Evolutionary conservation across 2,888 invertebrate genomes (phyloP).

Genomic region (Agrotis clavis): DNA sequence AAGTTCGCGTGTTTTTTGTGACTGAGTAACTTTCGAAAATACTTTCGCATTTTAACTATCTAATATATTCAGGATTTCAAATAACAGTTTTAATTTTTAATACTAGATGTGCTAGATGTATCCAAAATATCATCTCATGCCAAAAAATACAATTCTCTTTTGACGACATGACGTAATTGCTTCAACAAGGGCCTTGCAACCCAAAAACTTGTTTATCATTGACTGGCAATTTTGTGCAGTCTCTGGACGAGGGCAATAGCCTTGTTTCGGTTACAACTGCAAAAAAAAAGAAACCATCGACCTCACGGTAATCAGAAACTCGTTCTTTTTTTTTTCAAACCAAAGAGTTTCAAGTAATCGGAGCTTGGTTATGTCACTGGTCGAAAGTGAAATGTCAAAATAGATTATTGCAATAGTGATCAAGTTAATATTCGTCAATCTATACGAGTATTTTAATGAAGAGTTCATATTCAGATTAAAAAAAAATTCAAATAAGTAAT

Average conservation of each 20-base stretch:
- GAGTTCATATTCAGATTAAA: slow-evolving; percentile 1
- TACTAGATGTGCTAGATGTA: background rate
- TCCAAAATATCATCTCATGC: background rate
- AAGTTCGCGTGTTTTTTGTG: background rate
- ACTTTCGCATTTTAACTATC: background rate
- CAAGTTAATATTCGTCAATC: background rate
- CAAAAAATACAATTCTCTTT: background rate
- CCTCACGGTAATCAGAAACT: slow-evolving; percentile 31
- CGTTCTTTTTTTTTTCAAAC: slow-evolving; percentile 36
- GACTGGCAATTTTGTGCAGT: slow-evolving; percentile 46
- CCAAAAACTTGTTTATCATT: slow-evolving; percentile 45
- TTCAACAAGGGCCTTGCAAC: slow-evolving; percentile 23
- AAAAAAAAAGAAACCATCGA: slow-evolving; percentile 52
- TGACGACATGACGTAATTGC: slow-evolving; percentile 6
- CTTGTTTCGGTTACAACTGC: slow-evolving; percentile 46
- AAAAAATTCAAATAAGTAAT: too few species aligned
- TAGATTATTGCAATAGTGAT: slow-evolving; percentile 11
- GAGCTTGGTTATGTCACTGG: slow-evolving; percentile 39
- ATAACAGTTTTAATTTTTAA: slow-evolving; percentile 1
- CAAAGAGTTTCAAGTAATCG: slow-evolving; percentile 36
- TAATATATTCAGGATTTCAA: background rate
- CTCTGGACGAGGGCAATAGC: slow-evolving; percentile 55
- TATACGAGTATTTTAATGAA: background rate
- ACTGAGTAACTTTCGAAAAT: too few species aligned
- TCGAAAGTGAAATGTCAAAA: slow-evolving; percentile 49